Percentiles rank a stretch among this genome's conserved stretches.
Evolutionary conservation across 37 sponge, comb jelly and placozoan genomes (phyloP).

Genomic region (Corticium candelabrum): DNA sequence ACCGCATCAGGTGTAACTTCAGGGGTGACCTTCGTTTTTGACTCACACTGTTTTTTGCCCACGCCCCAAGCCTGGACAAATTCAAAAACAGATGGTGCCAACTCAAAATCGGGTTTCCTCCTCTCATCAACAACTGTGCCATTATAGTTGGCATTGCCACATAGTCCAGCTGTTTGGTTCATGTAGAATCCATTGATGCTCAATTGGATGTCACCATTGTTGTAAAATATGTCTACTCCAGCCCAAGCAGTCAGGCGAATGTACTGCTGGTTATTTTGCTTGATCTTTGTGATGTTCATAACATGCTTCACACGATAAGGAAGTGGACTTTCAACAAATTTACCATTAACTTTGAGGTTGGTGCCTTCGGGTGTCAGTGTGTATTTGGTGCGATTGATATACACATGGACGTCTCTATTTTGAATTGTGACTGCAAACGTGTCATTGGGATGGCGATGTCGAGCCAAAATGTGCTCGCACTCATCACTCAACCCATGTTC

Average conservation of each 20-base stretch:
- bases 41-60: not conserved
- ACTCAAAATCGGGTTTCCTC: not conserved
- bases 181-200: not conserved
- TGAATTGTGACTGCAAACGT: not conserved
- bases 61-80: not conserved
- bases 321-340: not conserved
- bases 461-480: not conserved
- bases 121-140: not conserved
- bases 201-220: not conserved
- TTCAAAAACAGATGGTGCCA: not conserved
- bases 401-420: not conserved
- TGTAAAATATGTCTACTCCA: not conserved
- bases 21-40: not conserved
- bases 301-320: not conserved
- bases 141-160: not conserved
- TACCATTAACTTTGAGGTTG: not conserved
- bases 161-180: not conserved
- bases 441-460: not conserved
- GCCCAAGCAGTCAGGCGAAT: not conserved
- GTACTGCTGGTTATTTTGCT: not conserved
- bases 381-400: not conserved
- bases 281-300: not conserved
- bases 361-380: not conserved
- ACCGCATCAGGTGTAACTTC: not conserved
- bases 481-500: not conserved